Evolutionary conservation across 2,888 invertebrate genomes (phyloP), one percentile per base, ranked within the genome.

Genomic region (Amaurobius ferox): DNA sequence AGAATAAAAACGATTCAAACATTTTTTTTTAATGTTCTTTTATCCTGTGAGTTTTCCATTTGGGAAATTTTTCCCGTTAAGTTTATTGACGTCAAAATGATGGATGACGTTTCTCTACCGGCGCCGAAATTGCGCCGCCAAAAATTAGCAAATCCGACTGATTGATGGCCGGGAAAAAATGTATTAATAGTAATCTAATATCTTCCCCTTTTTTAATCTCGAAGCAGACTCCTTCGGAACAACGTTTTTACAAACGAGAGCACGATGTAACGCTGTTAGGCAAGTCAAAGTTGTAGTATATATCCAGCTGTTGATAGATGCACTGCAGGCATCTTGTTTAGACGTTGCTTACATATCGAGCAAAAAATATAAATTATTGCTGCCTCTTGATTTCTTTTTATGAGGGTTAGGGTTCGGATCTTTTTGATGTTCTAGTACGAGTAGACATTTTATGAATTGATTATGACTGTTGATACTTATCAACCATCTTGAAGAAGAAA

Each of bases 161-260:
- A 78, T 78, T 70, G 78, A 62, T 70, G 70, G 29, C 6, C 13
- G 40, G n/a, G 64, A 77, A 78, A 61, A 62, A 70, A 70, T 62
- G 40, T 78, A 70, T 78, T 78, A 78, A 70, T 77, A 77, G 68
- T 78, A 78, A 78, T 62, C 61, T 70, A 70, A 68, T 78, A 70
- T 61, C 30, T 32, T 29, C n/a, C 29, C 23, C 23, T 66, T 55
- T 55, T 55, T 23, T 55, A 23, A 55, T 55, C 23, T 23, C 55
- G 23, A 55, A 55, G 55, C 55, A 23, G 13, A 23, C 16, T 55
- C 55, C 3, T 16, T 55, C 23, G 23, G 1, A 55, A 55, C 55
- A 23, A 55, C 55, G 19, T 62, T 30, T 62, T 70, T 70, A 48
- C 77, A 78, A 78, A 55, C 55, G 72, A 62, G 30, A 79, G 79